phyloP scores from a whole-genome alignment of 2,888 invertebrate species.

The Sthenelais limicola region DNA sequence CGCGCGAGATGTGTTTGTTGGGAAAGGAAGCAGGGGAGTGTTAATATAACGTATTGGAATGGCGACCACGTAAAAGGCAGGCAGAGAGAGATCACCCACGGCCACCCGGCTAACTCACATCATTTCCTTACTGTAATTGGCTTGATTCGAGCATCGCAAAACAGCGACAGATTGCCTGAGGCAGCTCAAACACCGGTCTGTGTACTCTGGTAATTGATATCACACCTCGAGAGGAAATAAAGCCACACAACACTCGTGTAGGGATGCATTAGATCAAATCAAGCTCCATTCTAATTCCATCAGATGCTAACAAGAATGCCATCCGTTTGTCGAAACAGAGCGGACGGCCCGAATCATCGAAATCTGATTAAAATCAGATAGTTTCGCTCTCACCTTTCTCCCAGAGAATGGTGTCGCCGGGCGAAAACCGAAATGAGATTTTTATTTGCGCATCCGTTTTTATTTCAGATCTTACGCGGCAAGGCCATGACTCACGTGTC shows the following conservation, averaged over 20 bases:
- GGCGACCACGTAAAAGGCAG: not conserved
- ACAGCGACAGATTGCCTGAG: not conserved
- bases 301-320: too few relatives aligned
- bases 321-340: too few relatives aligned
- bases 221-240: constrained; percentile 24
- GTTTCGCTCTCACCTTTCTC: too few relatives aligned
- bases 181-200: constrained; percentile 8
- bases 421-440: too few relatives aligned
- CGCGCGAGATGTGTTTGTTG: too few relatives aligned
- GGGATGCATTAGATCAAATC: constrained; percentile 20
- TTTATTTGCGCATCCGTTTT: too few relatives aligned
- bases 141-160: constrained; percentile 18
- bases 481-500: too few relatives aligned
- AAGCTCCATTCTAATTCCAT: constrained; percentile 14
- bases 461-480: too few relatives aligned
- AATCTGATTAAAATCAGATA: too few relatives aligned
- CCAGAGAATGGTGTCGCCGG: too few relatives aligned
- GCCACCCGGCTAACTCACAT: constrained; percentile 20
- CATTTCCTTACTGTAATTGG: constrained; percentile 33
- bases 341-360: too few relatives aligned
- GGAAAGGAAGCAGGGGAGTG: not conserved
- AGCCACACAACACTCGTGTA: constrained; percentile 11
- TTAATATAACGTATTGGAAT: constrained; percentile 19
- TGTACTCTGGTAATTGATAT: constrained; percentile 21
- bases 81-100: too few relatives aligned